Evolutionary conservation across 1,140 invertebrate species (phyloP).

Genomic region (Macrotrachela quadricornifera): DNA sequence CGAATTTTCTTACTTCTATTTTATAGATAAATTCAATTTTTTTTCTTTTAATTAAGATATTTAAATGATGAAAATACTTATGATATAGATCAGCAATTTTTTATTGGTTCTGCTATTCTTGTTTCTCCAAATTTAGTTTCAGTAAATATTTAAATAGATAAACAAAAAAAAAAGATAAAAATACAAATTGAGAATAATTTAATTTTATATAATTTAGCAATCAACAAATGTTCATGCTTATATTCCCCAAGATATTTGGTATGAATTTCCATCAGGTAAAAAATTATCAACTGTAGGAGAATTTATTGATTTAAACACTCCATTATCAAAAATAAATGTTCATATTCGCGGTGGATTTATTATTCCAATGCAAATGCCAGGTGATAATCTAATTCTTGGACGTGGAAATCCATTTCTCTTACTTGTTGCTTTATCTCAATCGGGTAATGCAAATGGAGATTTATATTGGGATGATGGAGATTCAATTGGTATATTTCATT

Average conservation of each 20-base stretch:
- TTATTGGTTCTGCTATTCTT: constrained; percentile 51
- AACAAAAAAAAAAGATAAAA: constrained; percentile 26
- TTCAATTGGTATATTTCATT: not conserved
- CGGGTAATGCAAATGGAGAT: not conserved
- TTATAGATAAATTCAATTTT: too few species aligned
- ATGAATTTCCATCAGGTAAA: constrained; percentile 39
- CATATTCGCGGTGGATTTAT: constrained; percentile 48
- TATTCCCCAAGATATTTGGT: constrained; percentile 50
- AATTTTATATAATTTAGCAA: constrained; percentile 11
- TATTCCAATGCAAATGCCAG: constrained; percentile 43
- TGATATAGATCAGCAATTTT: constrained; percentile 48
- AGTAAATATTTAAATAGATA: constrained; percentile 10
- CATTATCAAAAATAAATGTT: constrained; percentile 42
- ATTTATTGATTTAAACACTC: constrained; percentile 34
- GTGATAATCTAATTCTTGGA: constrained; percentile 36
- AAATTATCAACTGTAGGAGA: constrained; percentile 13
- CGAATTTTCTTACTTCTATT: too few species aligned
- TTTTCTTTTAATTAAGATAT: not conserved
- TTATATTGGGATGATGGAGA: constrained; percentile 9
- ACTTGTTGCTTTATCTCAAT: not conserved
- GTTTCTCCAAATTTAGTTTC: constrained; percentile 46
- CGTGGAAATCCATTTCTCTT: constrained; percentile 1
- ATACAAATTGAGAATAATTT: not conserved
- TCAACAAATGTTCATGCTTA: constrained; percentile 36
- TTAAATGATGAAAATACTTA: constrained; percentile 38